Evolutionary conservation across 2,888 invertebrate genomes (phyloP).

Genomic region (Tanypteryx hageni): DNA sequence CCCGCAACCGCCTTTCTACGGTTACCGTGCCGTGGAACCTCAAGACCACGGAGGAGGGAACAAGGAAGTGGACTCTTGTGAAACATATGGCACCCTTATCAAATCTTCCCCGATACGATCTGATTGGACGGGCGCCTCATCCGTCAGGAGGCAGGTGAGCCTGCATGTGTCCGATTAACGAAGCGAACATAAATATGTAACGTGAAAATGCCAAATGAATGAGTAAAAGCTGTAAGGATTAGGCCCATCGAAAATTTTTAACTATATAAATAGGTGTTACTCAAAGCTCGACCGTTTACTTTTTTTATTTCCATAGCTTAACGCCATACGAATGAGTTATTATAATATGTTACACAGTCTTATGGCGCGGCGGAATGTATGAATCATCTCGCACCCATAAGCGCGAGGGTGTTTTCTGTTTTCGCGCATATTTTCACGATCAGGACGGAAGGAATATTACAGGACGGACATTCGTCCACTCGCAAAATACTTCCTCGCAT

Average conservation of each 20-base stretch:
- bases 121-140: neutral
- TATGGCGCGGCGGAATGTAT: neutral
- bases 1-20: slow-evolving; percentile 55
- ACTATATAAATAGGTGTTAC: too few species aligned
- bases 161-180: neutral
- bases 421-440: slow-evolving; percentile 10
- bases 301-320: too few species aligned
- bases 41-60: slow-evolving; percentile 45
- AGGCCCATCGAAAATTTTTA: too few species aligned
- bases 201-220: neutral
- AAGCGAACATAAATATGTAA: neutral
- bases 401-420: neutral
- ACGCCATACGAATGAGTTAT: too few species aligned
- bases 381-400: neutral
- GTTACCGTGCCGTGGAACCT: slow-evolving; percentile 44
- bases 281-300: too few species aligned
- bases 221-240: too few species aligned
- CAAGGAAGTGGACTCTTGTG: slow-evolving; percentile 59
- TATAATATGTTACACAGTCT: neutral
- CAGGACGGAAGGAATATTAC: neutral
- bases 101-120: neutral
- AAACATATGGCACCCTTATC: slow-evolving; percentile 26
- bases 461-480: neutral
- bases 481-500: neutral
- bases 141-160: too few species aligned